A percentile compares a stretch with the other conserved stretches of the same genome.
phyloP scores from a whole-genome alignment of 1,140 invertebrate species.

The Drosophila mayri region DNA sequence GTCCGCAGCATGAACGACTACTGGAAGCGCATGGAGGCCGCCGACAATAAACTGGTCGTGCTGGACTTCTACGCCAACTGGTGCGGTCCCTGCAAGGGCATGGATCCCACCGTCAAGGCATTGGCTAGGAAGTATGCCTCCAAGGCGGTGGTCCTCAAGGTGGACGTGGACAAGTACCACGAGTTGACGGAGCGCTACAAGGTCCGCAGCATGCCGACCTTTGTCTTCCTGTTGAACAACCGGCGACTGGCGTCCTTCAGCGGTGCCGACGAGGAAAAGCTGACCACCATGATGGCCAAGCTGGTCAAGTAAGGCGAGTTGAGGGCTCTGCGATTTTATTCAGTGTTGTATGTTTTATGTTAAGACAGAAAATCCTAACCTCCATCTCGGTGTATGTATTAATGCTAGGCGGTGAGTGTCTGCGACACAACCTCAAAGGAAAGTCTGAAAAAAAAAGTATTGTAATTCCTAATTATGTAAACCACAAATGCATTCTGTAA shows the following conservation, averaged over 20 bases:
- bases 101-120: constrained; percentile 85
- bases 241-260: constrained; percentile 28
- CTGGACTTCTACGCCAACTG: constrained; percentile 86
- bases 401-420: constrained; percentile 13
- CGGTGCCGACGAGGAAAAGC: constrained; percentile 62
- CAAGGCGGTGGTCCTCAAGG: constrained; percentile 55
- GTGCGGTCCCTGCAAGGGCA: constrained; percentile 88
- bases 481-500: background rate
- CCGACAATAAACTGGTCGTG: constrained; percentile 87
- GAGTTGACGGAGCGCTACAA: constrained; percentile 51
- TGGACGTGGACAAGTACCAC: constrained; percentile 61
- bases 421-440: constrained; percentile 20
- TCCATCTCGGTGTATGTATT: constrained; percentile 11
- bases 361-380: constrained; percentile 1
- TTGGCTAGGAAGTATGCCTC: constrained; percentile 47
- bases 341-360: constrained; percentile 12
- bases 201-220: constrained; percentile 60
- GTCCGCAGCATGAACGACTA: constrained; percentile 55
- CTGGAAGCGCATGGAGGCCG: constrained; percentile 83
- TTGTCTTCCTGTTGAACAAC: constrained; percentile 49
- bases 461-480: constrained; percentile 1
- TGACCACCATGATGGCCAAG: constrained; percentile 47
- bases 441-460: background rate
- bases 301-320: constrained; percentile 31
- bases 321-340: background rate